Base-by-base conservation (phyloP, 2,113 vertebrate species). In the Colius striatus region DNA sequence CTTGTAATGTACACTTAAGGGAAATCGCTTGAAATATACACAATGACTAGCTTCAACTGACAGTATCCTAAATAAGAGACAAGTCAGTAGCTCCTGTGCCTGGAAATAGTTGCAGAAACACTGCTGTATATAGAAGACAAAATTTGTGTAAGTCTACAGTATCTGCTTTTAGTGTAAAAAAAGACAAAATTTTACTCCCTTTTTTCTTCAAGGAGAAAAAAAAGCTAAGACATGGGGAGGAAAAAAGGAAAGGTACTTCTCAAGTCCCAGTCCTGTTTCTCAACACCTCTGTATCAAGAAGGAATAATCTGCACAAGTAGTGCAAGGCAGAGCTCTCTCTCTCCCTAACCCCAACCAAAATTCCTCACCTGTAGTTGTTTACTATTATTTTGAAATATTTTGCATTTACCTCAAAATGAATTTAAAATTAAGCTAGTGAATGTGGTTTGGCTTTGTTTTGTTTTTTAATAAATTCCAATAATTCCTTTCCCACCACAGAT, bases 251-350 rank as follows among this genome's bases (percentile, higher is more conserved):
- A 70, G 20, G 7, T 17, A 32, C 34, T 5, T 32, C 27, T 21
- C 2, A 4, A 86, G 22, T 38, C 12, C 17, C 25, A 43, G n/a
- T 32, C 36, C 21, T 48, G 16, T 12, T 32, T 84, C 32, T 11
- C 2, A 84, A 9, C 6, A 36, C 6, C 1, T 0, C 0, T 10
- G 9, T 38, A 48, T 32, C 18, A 63, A 57, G 48, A 47, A 81
- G 32, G 14, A 78, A 32, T 2, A 51, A 55, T 2, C 11, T 38
- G 11, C 17, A 30, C 51, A 47, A 60, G 13, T 5, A 27, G 7
- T 20, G 3, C 11, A 6, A 57, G 22, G 34, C 9, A 74, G 9
- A 6, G 0, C 15, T 16, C 8, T 7, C 51, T 7, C 51, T 66
- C 38, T 51, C 29, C 61, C 32, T 15, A n/a, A 20, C 6, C 10